Base-by-base conservation (phyloP, 2,888 invertebrate species). In the Sycophila texana region DNA sequence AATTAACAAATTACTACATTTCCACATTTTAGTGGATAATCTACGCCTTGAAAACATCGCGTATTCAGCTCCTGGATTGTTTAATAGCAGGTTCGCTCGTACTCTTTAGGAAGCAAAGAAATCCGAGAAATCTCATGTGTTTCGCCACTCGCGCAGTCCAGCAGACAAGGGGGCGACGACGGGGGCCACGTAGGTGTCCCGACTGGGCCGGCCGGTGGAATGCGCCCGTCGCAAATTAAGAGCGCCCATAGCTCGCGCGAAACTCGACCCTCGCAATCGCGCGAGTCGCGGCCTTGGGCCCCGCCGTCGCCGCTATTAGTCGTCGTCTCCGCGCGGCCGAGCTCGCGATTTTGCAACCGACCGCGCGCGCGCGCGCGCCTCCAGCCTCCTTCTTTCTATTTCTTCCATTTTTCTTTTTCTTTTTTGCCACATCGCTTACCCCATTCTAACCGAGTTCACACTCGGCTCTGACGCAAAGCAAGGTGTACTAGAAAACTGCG, bases 231-330 rank as follows among this genome's bases (percentile, higher is more conserved):
- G 66, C 66, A 66, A 77, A 77, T 78, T 68, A 74, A 78, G 74
- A 78, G 74, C 66, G 79, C 39, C 53, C 47, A 51, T 53, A 22
- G 22, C 55, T 26, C 13, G 57, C 22, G 49, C 70, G 76, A 81
- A 82, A 78, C 77, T 67, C 77, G 80, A 78, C 74, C 77, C 71
- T 80, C 74, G 79, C 76, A 82, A 82, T 82, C 77, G 61, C 47
- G 70, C 58, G 26, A 26, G 26, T 26, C 26, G 26, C 57, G 79
- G 72, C 75, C 75, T 79, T 76, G 75, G 26, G 39, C 10, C 53
- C 20, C 73, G 61, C 53, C 30, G 20, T n/a, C 61, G 61, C 10
- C 39, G 39, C 39, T 39, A 39, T 39, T 39, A 39, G 39, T 39
- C 39, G 39, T 39, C 39, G 39, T 39, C 39, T 39, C 39, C 13